These are phyloP conservation scores for Macquaria ambigua DNA, from an alignment of 2,113 vertebrate genomes.

Conservation along the genomic window DNA sequence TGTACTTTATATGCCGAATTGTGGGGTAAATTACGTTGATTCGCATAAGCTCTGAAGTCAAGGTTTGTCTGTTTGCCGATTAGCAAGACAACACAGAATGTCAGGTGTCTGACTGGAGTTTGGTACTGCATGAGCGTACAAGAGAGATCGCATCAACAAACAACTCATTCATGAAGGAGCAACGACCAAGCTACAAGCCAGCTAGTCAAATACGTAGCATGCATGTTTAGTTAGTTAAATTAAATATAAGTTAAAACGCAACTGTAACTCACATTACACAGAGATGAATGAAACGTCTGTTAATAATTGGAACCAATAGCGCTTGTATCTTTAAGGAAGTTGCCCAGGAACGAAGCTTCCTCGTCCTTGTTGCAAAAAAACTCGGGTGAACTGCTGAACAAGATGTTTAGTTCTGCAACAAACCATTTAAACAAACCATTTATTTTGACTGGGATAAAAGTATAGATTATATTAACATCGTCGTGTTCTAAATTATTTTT, in stretches of 20 bases:
- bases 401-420: constrained; percentile 36
- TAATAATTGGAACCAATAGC: neutral
- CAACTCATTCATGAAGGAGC: neutral
- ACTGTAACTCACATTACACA: constrained; percentile 28
- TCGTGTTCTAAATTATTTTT: neutral
- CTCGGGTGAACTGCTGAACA: neutral
- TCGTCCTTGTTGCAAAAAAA: constrained; percentile 37
- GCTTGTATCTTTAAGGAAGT: constrained; percentile 10
- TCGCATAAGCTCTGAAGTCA: neutral
- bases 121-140: neutral
- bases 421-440: neutral
- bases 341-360: constrained; percentile 2
- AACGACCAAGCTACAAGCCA: neutral
- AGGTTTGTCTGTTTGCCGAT: neutral
- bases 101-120: constrained; percentile 9
- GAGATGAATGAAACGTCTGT: neutral
- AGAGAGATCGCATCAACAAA: neutral
- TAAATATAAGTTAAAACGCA: accelerated
- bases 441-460: accelerated
- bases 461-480: accelerated
- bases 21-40: neutral
- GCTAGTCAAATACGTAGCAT: neutral
- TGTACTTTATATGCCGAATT: neutral
- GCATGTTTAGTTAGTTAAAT: neutral
- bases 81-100: neutral